phyloP scores from a whole-genome alignment of 2,888 invertebrate species.

The Drosophila percnosoma region DNA sequence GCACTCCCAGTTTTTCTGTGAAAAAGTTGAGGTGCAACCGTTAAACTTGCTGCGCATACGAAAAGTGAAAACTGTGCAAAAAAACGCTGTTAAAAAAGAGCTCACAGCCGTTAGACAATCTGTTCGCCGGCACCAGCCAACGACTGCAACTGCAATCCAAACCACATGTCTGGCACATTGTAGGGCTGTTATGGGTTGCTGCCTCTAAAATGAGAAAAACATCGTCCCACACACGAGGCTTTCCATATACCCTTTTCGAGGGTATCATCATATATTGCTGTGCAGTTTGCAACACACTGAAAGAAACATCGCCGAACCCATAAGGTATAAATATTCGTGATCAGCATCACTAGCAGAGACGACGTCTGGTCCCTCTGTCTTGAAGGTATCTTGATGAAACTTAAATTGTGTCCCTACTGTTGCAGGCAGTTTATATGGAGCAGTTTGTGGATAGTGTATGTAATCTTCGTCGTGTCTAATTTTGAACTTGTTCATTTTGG shows the following conservation, averaged over 20 bases:
- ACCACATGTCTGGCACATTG: slow-evolving; percentile 26
- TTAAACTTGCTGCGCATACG: background rate
- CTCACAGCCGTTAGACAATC: background rate
- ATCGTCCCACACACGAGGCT: background rate
- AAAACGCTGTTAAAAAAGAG: background rate
- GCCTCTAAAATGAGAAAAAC: background rate
- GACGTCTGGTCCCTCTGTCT: background rate
- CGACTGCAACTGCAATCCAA: background rate
- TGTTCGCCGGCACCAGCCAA: background rate
- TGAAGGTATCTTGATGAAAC: background rate
- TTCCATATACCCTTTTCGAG: background rate
- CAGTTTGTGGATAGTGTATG: background rate
- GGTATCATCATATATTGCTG: background rate
- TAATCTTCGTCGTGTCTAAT: background rate
- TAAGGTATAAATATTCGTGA: background rate
- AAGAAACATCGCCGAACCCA: background rate
- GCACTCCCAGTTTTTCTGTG: background rate
- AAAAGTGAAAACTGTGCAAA: background rate
- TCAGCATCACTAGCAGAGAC: background rate
- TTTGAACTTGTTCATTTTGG: background rate
- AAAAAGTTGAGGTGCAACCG: background rate
- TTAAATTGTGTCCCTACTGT: background rate
- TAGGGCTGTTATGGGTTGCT: slow-evolving; percentile 17
- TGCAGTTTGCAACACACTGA: background rate
- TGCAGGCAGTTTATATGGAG: background rate